A percentile compares a stretch with the other conserved stretches of the same genome.
These are phyloP conservation scores for Caenorhabditis doughertyi DNA, from an alignment of 2,888 invertebrate species.

Conservation along the genomic window DNA sequence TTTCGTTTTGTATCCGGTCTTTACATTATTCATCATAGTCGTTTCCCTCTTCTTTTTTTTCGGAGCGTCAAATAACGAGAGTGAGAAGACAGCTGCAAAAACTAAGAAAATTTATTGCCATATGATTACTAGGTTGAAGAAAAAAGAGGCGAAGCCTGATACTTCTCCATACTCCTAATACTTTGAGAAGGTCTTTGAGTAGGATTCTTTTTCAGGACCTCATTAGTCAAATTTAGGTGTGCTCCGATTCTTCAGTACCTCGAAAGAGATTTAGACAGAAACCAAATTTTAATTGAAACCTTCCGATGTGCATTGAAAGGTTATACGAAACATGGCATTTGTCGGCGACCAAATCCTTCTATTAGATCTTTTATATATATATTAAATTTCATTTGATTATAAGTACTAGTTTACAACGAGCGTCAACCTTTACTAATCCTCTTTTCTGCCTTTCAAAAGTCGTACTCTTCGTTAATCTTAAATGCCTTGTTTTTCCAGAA, in stretches of 20 bases:
- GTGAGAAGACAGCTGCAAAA: slow-evolving; percentile 27
- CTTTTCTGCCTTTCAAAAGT: no score
- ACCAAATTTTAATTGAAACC: slow-evolving; percentile 10
- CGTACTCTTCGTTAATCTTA: no score
- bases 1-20: slow-evolving; percentile 40
- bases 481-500: no score
- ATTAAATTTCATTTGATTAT: no score
- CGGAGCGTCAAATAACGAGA: slow-evolving; percentile 25
- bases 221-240: slow-evolving; percentile 26
- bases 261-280: not conserved
- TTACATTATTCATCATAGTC: slow-evolving; percentile 51
- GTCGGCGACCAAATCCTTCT: no score
- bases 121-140: slow-evolving; percentile 16
- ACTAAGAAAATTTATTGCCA: slow-evolving; percentile 6
- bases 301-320: no score
- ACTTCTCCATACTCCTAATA: no score
- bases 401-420: no score
- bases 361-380: no score
- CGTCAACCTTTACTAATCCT: no score
- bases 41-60: slow-evolving; percentile 13
- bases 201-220: not conserved
- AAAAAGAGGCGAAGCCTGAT: not conserved
- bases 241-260: not conserved
- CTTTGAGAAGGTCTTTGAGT: not conserved
- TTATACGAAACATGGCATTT: no score